Evolutionary conservation across 2,888 invertebrate genomes (phyloP), one percentile per base, ranked within the genome.

Genomic region (Tryphoninae sp.): DNA sequence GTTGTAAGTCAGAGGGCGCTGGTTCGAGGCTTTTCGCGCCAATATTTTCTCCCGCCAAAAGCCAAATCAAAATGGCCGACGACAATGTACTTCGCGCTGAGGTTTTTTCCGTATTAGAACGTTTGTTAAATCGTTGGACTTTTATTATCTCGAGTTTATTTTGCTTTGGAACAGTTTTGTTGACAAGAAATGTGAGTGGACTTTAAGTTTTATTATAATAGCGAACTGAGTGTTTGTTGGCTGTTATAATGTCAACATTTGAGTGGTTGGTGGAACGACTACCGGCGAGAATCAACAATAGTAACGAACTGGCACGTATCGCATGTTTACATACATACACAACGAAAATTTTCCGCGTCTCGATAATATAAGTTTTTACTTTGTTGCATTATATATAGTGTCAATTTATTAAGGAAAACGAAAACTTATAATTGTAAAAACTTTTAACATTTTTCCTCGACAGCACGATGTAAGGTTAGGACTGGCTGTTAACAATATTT

Each of bases 1-100:
- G 16, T 51, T 51, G 9, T 55, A 2, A 8, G 16, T 55, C 19
- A 19, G 16, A 16, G 19, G 16, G 55, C 9, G n/a, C 55, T 55
- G 19, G 55, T 55, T 55, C 19, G 55, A 55, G 55, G n/a, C 7
- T 19, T 55, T 55, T 26, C 11, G 16, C 33, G 67, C 53, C n/a
- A 51, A 45, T 45, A 13, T 45, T 45, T 13, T 13, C 45, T 13
- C 45, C 53, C 67, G 51, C 8, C 33, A 33, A 51, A 4, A 11
- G 11, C 58, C 23, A 16, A 8, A 45, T 16, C 2, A 59, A 69
- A 22, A 33, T 40, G 68, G 53, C 19, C 68, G 53, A 11, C 40
- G 42, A 2, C 13, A 42, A 1, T 8, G 33, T 49, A n/a, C 9
- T 58, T 45, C 19, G 53, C 9, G 7, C 40, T 4, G 2, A 40